phyloP scores from a whole-genome alignment of 2,797 vertebrate genomes.

The Tolypeutes matacus region DNA sequence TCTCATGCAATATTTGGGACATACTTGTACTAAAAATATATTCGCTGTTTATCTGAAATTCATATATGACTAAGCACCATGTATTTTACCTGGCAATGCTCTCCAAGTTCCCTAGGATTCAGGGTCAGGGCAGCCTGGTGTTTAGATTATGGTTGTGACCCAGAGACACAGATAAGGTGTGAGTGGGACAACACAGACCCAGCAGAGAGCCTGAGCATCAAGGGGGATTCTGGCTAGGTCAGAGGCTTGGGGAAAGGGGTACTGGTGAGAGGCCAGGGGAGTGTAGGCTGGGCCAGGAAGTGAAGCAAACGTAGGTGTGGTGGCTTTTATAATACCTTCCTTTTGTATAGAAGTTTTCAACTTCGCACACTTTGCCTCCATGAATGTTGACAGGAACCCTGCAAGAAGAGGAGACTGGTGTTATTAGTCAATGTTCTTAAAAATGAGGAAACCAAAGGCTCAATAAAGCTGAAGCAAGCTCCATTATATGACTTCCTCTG shows the following conservation, averaged over 20 bases:
- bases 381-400: not conserved
- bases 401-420: not conserved
- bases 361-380: not conserved
- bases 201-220: not conserved
- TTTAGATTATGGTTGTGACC: not conserved
- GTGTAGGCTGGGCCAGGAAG: not conserved
- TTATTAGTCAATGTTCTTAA: not conserved
- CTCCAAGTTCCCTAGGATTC: not conserved
- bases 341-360: not conserved
- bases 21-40: not conserved
- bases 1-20: not conserved
- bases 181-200: not conserved
- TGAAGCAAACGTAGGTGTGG: not conserved
- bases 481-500: not conserved
- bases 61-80: not conserved
- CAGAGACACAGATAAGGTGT: not conserved
- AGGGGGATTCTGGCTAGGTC: not conserved
- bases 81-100: no score
- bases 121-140: not conserved
- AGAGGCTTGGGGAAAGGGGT: not conserved
- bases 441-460: slow-evolving; percentile 18
- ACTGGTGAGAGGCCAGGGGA: not conserved
- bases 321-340: not conserved
- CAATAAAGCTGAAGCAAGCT: not conserved
- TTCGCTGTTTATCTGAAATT: not conserved